These are phyloP conservation scores for Rotaria socialis DNA, from an alignment of 2,888 invertebrate genomes.

Conservation along the genomic window DNA sequence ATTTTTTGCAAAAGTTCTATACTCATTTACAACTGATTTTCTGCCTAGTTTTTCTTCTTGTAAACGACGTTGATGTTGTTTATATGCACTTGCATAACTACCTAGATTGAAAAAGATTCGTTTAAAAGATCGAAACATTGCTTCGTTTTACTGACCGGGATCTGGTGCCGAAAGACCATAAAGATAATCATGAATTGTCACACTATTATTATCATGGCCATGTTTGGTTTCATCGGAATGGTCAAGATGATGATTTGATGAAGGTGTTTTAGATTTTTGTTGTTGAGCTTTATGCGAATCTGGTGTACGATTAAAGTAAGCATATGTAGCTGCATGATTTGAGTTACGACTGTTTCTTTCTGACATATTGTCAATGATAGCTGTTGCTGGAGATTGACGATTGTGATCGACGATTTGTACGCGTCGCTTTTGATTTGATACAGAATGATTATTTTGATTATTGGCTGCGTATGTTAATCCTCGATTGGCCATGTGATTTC, in stretches of 20 bases:
- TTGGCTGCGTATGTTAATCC: not conserved
- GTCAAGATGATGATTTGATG: not conserved
- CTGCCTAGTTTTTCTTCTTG: not conserved
- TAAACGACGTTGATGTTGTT: slow-evolving; percentile 1
- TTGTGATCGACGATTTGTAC: not conserved
- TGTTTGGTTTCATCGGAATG: not conserved
- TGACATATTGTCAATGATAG: not conserved
- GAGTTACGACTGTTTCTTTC: not conserved
- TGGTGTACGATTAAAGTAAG: not conserved
- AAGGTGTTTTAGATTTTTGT: not conserved
- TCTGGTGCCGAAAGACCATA: slow-evolving; percentile 20
- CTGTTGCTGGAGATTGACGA: not conserved
- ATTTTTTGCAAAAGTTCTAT: not conserved
- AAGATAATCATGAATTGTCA: not conserved
- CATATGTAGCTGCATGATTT: not conserved
- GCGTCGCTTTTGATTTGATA: not conserved
- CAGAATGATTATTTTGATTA: not conserved
- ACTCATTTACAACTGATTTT: not conserved
- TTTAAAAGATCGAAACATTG: not conserved
- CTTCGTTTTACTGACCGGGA: not conserved
- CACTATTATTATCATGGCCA: not conserved
- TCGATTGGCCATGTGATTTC: not conserved
- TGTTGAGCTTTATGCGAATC: not conserved
- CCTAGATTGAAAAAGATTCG: not conserved
- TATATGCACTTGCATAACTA: slow-evolving; percentile 14